Evolutionary conservation across 1,140 invertebrate genomes (phyloP), one percentile per base, ranked within the genome.

Genomic region (Penaeus vannamei): DNA sequence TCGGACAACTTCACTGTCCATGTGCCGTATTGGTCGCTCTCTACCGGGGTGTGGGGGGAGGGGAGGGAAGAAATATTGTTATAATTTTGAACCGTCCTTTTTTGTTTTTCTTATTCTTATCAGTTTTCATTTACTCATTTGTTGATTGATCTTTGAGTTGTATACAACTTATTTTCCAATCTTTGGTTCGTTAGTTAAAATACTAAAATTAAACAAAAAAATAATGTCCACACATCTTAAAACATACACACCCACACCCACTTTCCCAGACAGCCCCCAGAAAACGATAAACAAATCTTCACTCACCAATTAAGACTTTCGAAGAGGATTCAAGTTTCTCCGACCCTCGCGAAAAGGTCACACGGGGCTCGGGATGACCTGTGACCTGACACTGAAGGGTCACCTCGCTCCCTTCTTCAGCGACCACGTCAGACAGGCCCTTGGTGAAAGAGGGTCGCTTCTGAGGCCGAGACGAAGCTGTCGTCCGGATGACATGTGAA

Each of bases 281-380:
- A 42, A 80, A 83, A 61, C 59, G 60, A 23, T 20, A 32, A 42
- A 42, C 19, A n/a, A 26, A 66, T 22, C 19, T 19, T 61, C 77
- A 66, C 91, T 90, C 61, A 92, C 92, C 90, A 69, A 92, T 91
- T 19, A 26, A 79, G 62, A 88, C 36, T 10, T 85, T 79, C 46
- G 91, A 86, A 19, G 91, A 91, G 23, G 84, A 83, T n/a, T 85
- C 59, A 29, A 92, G 86, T 36, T n/a, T 77, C 59, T 69, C 60
- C 20, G 76, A 87, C 60, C 85, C 90, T 64, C 84, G 84, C 42
- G 86, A 86, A 29, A 92, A 92, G 20, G 81, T 64, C 29, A 92
- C 90, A 29, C 87, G 46, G 26, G 92, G 91, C 79, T 92, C 92
- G 23, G 92, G 92, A 61, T 92, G 91, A 14, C 92, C 92, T 61